Evolutionary conservation across 1,140 invertebrate species (phyloP), one percentile per base, ranked within the genome.

Genomic region (Conus betulinus): DNA sequence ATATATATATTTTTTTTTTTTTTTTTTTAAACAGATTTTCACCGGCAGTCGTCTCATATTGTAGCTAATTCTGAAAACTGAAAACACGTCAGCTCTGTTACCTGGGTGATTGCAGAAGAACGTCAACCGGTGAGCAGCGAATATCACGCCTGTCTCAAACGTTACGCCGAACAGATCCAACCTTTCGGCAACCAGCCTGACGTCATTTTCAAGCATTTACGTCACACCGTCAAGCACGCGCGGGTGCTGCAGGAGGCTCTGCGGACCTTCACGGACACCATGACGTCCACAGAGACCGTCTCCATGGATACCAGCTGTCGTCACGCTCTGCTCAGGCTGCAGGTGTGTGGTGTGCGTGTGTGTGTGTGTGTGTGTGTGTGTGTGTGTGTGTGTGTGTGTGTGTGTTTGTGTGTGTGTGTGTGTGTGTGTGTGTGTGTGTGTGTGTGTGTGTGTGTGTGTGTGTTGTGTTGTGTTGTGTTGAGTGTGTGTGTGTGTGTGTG

Each of bases 131-230:
- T 98, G 92, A 97, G 97, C 8, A 95, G 96, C 6, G 97, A 97
- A 79, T 98, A 98, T 93, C 97, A 97, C 87, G 96, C 96, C 55
- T 98, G 98, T 91, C 94, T 99, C 89, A 96, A 96, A 93, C 96
- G 97, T 57, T 39, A 97, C 23, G 97, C 97, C 89, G 96, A 97
- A 11, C 96, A 97, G 13, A 96, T 98, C 1, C 96, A 97, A 90
- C 98, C 98, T 0, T 98, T 98, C 94, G 97, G 97, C 39, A 97
- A 97, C 76, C 96, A 97, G 79, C 98, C 98, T 0, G 96, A 96
- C 81, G 96, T 97, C 92, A 96, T 98, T 67, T 96, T 96, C 7
- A 93, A 95, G 20, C 97, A 97, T 51, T 95, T 98, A 3, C 96
- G 96, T 63, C 97, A 97, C 90, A 97, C 97, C 60, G 95, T 98